Base-by-base conservation (phyloP, 2,113 vertebrate genomes). In the Lutjanus erythropterus region DNA sequence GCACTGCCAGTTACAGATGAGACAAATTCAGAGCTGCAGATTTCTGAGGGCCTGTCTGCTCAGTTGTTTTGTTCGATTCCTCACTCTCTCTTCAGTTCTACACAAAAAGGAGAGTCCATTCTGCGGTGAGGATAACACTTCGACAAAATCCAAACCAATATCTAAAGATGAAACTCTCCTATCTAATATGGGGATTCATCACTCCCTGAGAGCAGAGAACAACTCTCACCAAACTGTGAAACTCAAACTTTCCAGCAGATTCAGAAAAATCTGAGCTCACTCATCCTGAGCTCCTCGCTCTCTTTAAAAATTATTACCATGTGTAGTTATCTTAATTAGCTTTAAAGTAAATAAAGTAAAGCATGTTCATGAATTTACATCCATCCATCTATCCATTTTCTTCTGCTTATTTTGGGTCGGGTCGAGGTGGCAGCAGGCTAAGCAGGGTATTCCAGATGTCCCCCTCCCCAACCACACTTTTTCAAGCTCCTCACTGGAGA, bases 1-100 rank as follows among this genome's bases (percentile, higher is more conserved):
- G 46, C 18, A 16, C 3, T 19, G 21, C 1, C 2, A 42, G 29
- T 37, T 56, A 10, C 35, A 50, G 59, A 71, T 52, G 35, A 69
- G n/a, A 70, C 9, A 9, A 56, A 50, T 19, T 12, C 12, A 23
- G n/a, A 35, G 64, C 27, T 1, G 4, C 0, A 1, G 8, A 29
- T n/a, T 53, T 49, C 25, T 16, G 5, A 39, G 35, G 21, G 44
- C 2, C 44, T 23, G 33, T 1, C 49, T 11, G 33, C 23, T 56
- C 15, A 12, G 47, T 52, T 78, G 80, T 69, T 74, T 50, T 8
- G 23, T 71, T 46, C n/a, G 27, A 74, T 25, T 65, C 23, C 49
- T 35, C 19, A 3, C 18, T 14, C 9, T 19, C 42, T 42, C 14
- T 7, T 42, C 70, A 5, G 46, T 12, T 27, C 46, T 6, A 0